These are phyloP conservation scores for Myotis daubentonii DNA, from an alignment of 2,797 vertebrate species.

Conservation along the genomic window DNA sequence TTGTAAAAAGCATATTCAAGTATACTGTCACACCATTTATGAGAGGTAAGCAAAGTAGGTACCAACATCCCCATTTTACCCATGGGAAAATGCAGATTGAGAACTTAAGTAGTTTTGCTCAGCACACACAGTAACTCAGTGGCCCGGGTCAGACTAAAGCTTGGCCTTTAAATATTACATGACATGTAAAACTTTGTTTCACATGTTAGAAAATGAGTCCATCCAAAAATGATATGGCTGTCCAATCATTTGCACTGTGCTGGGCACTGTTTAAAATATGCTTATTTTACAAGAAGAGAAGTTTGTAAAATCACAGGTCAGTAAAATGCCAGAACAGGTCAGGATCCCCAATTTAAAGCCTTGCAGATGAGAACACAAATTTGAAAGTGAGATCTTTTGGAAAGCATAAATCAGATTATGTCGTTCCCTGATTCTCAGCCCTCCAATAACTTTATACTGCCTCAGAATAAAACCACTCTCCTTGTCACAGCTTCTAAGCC, in stretches of 20 bases:
- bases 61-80: neutral
- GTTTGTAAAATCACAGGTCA: slow-evolving; percentile 9
- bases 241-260: neutral
- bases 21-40: neutral
- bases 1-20: slow-evolving; percentile 25
- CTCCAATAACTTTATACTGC: neutral
- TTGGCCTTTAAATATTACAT: neutral
- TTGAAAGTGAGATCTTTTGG: neutral
- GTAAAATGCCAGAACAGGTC: slow-evolving; percentile 5
- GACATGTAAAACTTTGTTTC: neutral
- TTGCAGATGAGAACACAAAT: slow-evolving; percentile 35
- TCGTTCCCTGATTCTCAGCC: neutral
- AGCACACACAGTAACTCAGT: neutral
- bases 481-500: neutral
- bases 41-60: neutral
- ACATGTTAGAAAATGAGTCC: slow-evolving; percentile 23
- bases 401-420: neutral
- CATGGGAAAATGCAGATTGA: neutral
- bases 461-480: neutral
- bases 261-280: neutral
- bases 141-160: neutral
- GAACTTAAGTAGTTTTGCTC: neutral
- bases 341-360: neutral
- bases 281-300: slow-evolving; percentile 51
- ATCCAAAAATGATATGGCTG: neutral